Evolutionary conservation across 2,113 vertebrate species (phyloP), one percentile per base, ranked within the genome.

Genomic region (Brachyistius frenatus): DNA sequence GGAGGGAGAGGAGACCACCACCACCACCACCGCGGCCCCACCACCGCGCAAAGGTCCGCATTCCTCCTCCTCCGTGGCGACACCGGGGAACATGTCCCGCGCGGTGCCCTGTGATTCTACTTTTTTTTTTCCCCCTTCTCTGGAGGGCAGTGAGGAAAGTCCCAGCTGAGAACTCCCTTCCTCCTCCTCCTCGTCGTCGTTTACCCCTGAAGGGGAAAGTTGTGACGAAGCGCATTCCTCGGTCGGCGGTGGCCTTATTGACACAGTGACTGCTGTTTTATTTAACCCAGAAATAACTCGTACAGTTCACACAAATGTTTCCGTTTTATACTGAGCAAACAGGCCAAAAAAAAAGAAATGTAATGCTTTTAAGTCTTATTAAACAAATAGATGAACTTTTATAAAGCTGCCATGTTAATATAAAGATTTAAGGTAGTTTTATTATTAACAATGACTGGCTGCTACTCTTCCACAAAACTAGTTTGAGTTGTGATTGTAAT

Each of bases 141-240:
- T 71, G 73, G 6, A 63, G 77, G 79, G 57, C 54, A 73, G 33
- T 1, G 62, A 88, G 80, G 87, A 86, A 81, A 87, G 88, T 89
- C 87, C 88, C 89, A 68, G 60, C 89, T 88, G 83, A 82, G 86
- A 70, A 46, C 66, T 67, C 35, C 60, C 83, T 78, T 76, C 76
- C 76, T 64, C 50, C 71, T 44, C 13, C 53, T 56, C 52, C 68
- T 35, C 23, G 49, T 53, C 23, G 23, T 23, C 23, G 23, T 23
- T 23, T 39, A 31, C 66, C 86, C 90, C 70, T 49, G 7, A 6
- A 77, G 90, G 84, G 66, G 58, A 54, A 66, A 58, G 39, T 14
- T 50, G 49, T 64, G 80, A 92, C 85, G 83, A 80, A 39, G 88
- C 76, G 49, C 92, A 90, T 93, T 94, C 92, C 84, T 83, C 15